Evolutionary conservation across 1,140 invertebrate species (phyloP), one percentile per base, ranked within the genome.

Genomic region (Drosophila oshimai): DNA sequence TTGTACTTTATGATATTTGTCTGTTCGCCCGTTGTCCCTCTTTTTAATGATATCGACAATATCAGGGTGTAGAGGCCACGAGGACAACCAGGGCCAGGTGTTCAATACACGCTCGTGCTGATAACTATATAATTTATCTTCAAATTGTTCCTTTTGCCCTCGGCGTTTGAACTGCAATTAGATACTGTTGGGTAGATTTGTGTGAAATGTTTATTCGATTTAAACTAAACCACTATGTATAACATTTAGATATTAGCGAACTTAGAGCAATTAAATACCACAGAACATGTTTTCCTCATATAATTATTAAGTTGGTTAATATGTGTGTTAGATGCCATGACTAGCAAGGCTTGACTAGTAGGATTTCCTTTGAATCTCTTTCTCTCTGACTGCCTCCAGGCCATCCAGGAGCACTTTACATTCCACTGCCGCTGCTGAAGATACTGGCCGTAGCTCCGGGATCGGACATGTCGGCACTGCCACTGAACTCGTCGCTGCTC

Each of bases 191-290:
- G 26, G 36, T 55, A n/a, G 45, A 26, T 75, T 50, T 70, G 72
- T 68, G 67, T 74, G 39, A 54, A 68, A 74, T 74, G 62, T 80
- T 75, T 80, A 80, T 70, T 78, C 44, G 64, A 73, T 87, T 81
- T 86, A 80, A 87, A 87, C 81, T 87, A 86, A 86, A 80, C 62
- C 37, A 87, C 68, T 87, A 87, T 67, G 53, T 58, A 67, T 84
- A 87, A 87, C 81, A 87, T 87, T 87, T 87, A 87, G 76, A 87
- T 87, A 86, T 84, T 77, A 87, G 81, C 81, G 46, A 87, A 87
- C 81, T 87, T 87, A 87, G 73, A 87, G 83, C 81, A 88, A 87
- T 87, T 88, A 88, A 88, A 87, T 87, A 87, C 81, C 81, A 87
- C 81, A 87, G 81, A 87, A 87, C 81, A 81, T 87, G 77, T 75